These are phyloP conservation scores for Diacarnus erythraeanus DNA, from an alignment of 37 sponge, comb jelly and placozoan species.

Conservation along the genomic window DNA sequence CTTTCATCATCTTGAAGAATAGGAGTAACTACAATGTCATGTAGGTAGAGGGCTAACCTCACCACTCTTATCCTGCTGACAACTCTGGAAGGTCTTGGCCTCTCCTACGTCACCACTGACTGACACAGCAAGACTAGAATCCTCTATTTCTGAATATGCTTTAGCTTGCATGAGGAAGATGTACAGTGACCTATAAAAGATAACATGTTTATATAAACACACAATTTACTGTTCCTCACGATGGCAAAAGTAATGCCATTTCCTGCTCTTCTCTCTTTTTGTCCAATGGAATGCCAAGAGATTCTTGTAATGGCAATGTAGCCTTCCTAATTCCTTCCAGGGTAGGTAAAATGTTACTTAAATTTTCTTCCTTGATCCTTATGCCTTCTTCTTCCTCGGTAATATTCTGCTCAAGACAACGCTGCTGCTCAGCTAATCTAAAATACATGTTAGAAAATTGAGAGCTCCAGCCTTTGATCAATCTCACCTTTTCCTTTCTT, in stretches of 20 bases:
- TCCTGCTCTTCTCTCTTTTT: slow-evolving; percentile 50
- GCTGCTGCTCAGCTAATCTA: slow-evolving; percentile 49
- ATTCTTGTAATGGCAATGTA: slow-evolving; percentile 74
- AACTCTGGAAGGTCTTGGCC: slow-evolving; percentile 53
- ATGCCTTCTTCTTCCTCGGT: slow-evolving; percentile 29
- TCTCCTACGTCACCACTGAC: slow-evolving; percentile 69
- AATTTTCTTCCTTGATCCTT: slow-evolving; percentile 22
- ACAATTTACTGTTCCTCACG: slow-evolving; percentile 20
- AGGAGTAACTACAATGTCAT: too few relatives aligned
- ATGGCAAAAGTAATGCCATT: slow-evolving; percentile 50
- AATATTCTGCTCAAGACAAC: slow-evolving; percentile 26
- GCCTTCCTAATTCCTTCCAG: slow-evolving; percentile 57
- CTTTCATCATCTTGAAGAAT: slow-evolving; percentile 26
- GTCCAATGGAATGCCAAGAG: slow-evolving; percentile 55
- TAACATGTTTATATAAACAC: too few relatives aligned
- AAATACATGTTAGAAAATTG: not conserved
- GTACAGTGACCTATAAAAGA: slow-evolving; percentile 84
- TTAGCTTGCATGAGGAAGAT: slow-evolving; percentile 73
- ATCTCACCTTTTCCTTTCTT: slow-evolving; percentile 72
- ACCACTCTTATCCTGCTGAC: slow-evolving; percentile 42
- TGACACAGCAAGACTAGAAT: slow-evolving; percentile 25
- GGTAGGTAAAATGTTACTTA: slow-evolving; percentile 53
- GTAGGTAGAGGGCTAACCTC: not conserved
- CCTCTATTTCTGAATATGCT: slow-evolving; percentile 38
- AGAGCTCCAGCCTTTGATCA: not conserved